Percentiles rank a stretch among this genome's conserved stretches.
Evolutionary conservation across 2,888 invertebrate genomes (phyloP).

Genomic region (Odontomyia ornata): DNA sequence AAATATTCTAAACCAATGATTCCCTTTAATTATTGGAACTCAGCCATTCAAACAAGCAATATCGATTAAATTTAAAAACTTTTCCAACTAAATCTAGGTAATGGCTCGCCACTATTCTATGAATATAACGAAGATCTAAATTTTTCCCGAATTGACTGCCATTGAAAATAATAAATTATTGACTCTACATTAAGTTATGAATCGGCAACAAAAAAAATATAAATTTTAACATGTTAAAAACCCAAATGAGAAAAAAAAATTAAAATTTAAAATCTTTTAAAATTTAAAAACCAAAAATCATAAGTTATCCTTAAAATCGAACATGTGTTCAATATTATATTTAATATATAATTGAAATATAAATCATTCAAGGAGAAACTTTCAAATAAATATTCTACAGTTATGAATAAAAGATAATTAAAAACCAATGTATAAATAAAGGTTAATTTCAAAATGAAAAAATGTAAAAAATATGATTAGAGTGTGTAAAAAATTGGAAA

Average conservation of each 20-base stretch:
- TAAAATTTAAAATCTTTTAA: neutral
- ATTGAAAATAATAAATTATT: slow-evolving; percentile 33
- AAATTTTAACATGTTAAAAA: neutral
- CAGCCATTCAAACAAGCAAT: slow-evolving; percentile 32
- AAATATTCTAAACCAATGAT: slow-evolving; percentile 27
- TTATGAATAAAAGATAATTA: neutral
- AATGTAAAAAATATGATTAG: slow-evolving; percentile 7
- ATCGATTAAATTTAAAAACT: neutral
- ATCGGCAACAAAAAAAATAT: slow-evolving; percentile 36
- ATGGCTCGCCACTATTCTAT: slow-evolving; percentile 24
- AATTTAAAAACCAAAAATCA: neutral
- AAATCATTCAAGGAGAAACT: neutral
- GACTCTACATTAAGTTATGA: neutral
- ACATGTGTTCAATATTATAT: slow-evolving; percentile 25
- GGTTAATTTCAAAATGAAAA: slow-evolving; percentile 18
- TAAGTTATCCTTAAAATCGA: slow-evolving; percentile 17
- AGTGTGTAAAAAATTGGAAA: slow-evolving; percentile 1
- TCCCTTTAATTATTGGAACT: neutral
- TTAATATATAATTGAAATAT: neutral
- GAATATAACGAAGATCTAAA: neutral
- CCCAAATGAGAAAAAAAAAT: slow-evolving; percentile 8
- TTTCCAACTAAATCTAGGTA: neutral
- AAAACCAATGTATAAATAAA: neutral
- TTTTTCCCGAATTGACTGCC: slow-evolving; percentile 35
- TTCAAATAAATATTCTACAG: neutral